A percentile compares a stretch with the other conserved stretches of the same genome.
Evolutionary conservation across 2,113 vertebrate genomes (phyloP).

Genomic region (Bos indicus): DNA sequence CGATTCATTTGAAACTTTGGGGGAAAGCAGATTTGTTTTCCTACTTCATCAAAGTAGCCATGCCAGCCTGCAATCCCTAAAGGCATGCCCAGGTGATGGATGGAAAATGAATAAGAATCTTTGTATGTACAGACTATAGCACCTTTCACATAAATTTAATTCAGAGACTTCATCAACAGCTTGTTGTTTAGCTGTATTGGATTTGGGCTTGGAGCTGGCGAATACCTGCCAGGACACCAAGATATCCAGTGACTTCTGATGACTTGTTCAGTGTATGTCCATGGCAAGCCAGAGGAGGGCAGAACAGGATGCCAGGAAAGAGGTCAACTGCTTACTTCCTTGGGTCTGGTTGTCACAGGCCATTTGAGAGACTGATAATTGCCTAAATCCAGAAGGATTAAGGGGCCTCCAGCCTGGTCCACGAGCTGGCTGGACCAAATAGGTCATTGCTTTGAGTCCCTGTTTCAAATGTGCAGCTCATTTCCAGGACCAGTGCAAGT

Average conservation of each 20-base stretch:
- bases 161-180: constrained; percentile 40
- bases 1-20: constrained; percentile 27
- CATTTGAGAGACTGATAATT: not conserved
- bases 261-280: not conserved
- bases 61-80: constrained; percentile 12
- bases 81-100: constrained; percentile 33
- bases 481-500: not conserved
- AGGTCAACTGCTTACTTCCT: not conserved
- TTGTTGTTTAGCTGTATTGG: constrained; percentile 35
- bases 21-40: constrained; percentile 31
- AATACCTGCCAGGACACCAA: not conserved
- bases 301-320: not conserved
- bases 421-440: not conserved
- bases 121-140: constrained; percentile 27
- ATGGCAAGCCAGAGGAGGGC: not conserved
- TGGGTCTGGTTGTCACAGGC: not conserved
- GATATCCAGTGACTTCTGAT: constrained; percentile 14
- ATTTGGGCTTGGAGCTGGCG: not conserved
- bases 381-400: constrained; percentile 7
- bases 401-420: not conserved
- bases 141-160: constrained; percentile 47
- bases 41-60: constrained; percentile 37
- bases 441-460: not conserved
- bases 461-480: not conserved
- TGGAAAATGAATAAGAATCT: constrained; percentile 48